Base-by-base conservation (phyloP, 2,113 vertebrate species). In the Chaenogobius annularis region DNA sequence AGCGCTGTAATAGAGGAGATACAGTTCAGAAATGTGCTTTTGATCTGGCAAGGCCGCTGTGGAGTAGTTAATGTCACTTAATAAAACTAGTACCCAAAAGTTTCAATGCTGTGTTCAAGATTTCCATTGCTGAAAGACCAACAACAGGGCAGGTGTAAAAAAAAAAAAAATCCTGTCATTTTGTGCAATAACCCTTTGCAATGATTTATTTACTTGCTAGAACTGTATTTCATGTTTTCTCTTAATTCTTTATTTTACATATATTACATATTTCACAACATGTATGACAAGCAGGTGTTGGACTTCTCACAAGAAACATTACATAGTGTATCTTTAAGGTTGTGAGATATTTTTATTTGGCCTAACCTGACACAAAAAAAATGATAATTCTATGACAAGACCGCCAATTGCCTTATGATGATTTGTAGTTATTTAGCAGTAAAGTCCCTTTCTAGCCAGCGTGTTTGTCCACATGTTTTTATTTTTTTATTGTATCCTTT, bases 1-100 rank as follows among this genome's bases (percentile, higher is more conserved):
- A 17, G 81, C 56, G 81, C 76, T 68, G 75, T 26, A 74, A 22
- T 69, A 73, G 80, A 80, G 73, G 83, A 87, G 76, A 79, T 63
- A 35, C 75, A 66, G 55, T 79, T 47, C 48, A 65, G 78, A 52
- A 62, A 72, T 71, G 75, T 73, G 71, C 74, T 81, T 87, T 87
- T 80, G 67, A 87, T 83, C 79, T 75, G 74, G 80, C 80, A 69
- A 65, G 79, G 70, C 77, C 17, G 48, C 50, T 35, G 69, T 54
- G 65, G 22, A 46, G 72, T 54, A 14, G 69, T 82, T 78, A 26
- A 75, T 68, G 59, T 85, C 14, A 65, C 61, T 67, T 69, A 58
- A 56, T 70, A 81, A 79, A 63, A 46, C 54, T 50, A 50, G 83
- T 48, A 61, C 23, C 55, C 58, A 61, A 61, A 61, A 61, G 23